Evolutionary conservation across 2,888 invertebrate species (phyloP), one percentile per base, ranked within the genome.

Genomic region (Noctua comes): DNA sequence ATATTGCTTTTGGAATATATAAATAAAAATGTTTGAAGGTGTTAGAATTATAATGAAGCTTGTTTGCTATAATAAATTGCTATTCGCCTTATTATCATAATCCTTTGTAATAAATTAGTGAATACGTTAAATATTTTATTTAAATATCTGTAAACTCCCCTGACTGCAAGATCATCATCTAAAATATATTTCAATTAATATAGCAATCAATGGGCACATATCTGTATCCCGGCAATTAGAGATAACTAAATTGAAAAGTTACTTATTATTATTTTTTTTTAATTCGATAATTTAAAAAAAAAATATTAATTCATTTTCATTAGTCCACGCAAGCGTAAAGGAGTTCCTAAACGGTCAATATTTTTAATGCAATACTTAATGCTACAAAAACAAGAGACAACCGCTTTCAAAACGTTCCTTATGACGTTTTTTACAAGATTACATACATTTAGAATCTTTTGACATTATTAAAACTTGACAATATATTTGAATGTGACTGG

Each of bases 121-220:
- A 18, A 18, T 7, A 48, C 16, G 18, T 27, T 24, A 68, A 62
- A 57, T 31, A 16, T 51, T 43, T 64, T 11, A 59, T 18, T 43
- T 27, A 36, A 48, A 65, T 43, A 16, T 16, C 6, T 24, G 66
- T 43, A 18, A 78, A 51, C 68, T 62, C 68, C 54, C 71, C 46
- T 31, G 57, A 59, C 71, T 21, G 16, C 31, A 76, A 83, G 68
- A 82, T 85, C 80, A 88, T 86, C 82, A 88, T 88, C 31, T 40
- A n/a, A 54, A 36, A 43, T 11, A 43, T 46, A 66, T 36, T 54
- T 13, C 43, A 43, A 65, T 24, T 7, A 62, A 62, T 62, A 31
- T 3, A 62, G 31, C 18, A 18, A 31, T 62, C 43, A 43, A 43
- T 13, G 31, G 31, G 27, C 16, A 31, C 31, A 62, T 31, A 8